phyloP scores from a whole-genome alignment of 2,888 invertebrate species.

The Siphonodentalium dalli region DNA sequence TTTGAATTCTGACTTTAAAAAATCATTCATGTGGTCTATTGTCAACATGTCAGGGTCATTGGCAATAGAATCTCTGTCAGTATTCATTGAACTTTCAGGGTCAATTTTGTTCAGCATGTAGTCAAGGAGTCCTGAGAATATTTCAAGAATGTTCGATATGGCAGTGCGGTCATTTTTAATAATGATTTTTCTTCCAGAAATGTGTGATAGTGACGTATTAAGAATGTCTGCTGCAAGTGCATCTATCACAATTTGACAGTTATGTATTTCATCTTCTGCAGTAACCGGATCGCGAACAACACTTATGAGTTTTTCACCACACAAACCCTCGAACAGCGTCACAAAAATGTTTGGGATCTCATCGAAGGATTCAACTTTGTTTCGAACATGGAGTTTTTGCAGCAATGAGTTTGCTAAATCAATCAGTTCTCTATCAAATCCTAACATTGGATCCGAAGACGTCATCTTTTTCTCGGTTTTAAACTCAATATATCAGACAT shows the following conservation, averaged over 20 bases:
- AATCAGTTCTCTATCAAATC: no score
- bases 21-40: no score
- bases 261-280: slow-evolving; percentile 61
- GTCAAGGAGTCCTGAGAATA: slow-evolving; percentile 60
- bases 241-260: slow-evolving; percentile 61
- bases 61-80: slow-evolving; percentile 31
- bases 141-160: slow-evolving; percentile 59
- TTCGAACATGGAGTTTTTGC: slow-evolving; percentile 51
- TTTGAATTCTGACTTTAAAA: no score
- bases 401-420: slow-evolving; percentile 57
- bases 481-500: no score
- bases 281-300: slow-evolving; percentile 44
- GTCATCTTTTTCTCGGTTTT: no score
- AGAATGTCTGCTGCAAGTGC: slow-evolving; percentile 58
- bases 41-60: no score
- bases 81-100: slow-evolving; percentile 49
- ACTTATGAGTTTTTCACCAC: slow-evolving; percentile 57
- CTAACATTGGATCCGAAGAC: no score
- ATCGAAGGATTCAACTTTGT: slow-evolving; percentile 36
- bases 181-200: slow-evolving; percentile 57
- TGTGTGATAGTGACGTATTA: slow-evolving; percentile 62
- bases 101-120: slow-evolving; percentile 61
- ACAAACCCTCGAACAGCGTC: slow-evolving; percentile 59
- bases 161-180: slow-evolving; percentile 44
- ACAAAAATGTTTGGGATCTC: slow-evolving; percentile 59